These are phyloP conservation scores for Cyanocitta stelleri DNA, from an alignment of 2,113 vertebrate genomes.

Conservation along the genomic window DNA sequence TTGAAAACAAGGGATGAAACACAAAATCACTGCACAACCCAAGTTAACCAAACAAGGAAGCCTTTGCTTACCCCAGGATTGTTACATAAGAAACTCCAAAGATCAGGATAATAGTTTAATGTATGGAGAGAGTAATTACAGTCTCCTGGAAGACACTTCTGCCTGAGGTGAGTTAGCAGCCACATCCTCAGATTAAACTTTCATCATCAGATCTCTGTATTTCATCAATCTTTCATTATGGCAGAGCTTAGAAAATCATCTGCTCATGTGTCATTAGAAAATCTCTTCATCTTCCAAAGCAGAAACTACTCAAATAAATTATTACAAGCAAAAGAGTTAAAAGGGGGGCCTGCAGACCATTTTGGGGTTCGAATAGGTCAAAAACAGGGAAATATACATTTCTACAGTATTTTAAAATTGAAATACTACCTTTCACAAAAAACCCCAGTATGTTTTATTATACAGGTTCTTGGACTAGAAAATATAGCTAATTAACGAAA, in stretches of 20 bases:
- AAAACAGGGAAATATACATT: background rate
- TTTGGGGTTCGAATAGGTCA: background rate
- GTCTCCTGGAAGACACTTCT: constrained; percentile 2
- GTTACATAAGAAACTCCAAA: constrained; percentile 11
- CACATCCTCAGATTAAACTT: constrained; percentile 76
- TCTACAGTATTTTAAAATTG: background rate
- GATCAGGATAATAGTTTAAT: constrained; percentile 21
- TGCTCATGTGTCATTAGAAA: constrained; percentile 56
- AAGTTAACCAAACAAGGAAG: background rate
- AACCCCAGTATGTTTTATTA: background rate
- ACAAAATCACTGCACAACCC: background rate
- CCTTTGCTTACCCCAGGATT: background rate
- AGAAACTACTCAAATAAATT: background rate
- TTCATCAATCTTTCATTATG: constrained; percentile 80
- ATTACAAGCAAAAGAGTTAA: background rate
- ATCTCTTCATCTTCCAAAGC: constrained; percentile 54
- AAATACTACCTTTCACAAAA: background rate
- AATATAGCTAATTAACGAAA: background rate
- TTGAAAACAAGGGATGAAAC: background rate
- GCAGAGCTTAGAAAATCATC: constrained; percentile 52
- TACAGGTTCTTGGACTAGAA: background rate
- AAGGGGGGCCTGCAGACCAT: background rate
- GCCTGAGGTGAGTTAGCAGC: constrained; percentile 45
- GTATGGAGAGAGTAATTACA: constrained; percentile 16
- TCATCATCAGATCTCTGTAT: constrained; percentile 69